phyloP scores from a whole-genome alignment of 2,888 invertebrate genomes.

The Drosophila sordidula region DNA sequence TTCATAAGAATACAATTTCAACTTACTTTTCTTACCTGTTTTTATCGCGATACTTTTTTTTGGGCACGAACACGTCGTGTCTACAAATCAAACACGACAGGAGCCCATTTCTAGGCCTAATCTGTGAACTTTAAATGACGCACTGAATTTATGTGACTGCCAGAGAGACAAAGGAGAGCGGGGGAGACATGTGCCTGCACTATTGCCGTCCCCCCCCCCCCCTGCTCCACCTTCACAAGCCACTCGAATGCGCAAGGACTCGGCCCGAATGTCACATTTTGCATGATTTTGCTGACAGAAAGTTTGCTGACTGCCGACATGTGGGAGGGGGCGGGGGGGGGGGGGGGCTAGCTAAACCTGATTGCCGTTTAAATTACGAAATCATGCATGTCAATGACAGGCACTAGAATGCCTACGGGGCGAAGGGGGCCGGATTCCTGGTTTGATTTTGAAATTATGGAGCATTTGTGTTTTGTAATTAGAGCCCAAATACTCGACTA shows the following conservation, averaged over 20 bases:
- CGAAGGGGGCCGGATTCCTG: not conserved
- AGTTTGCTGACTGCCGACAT: constrained; percentile 70
- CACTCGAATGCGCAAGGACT: constrained; percentile 35
- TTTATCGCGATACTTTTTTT: no score
- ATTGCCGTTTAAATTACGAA: constrained; percentile 75
- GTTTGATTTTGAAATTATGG: constrained; percentile 65
- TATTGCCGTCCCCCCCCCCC: constrained; percentile 8
- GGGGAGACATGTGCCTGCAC: not conserved
- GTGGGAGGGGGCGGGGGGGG: constrained; percentile 25
- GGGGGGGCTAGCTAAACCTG: constrained; percentile 36
- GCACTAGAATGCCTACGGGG: constrained; percentile 15
- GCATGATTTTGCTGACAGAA: constrained; percentile 76
- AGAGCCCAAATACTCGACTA: constrained; percentile 62
- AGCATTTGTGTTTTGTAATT: constrained; percentile 76
- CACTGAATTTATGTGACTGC: constrained; percentile 16
- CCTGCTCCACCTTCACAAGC: constrained; percentile 6
- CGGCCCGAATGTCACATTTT: constrained; percentile 59
- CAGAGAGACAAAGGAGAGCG: not conserved
- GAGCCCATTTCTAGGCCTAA: constrained; percentile 42
- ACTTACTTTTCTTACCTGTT: no score
- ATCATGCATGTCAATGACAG: constrained; percentile 69
- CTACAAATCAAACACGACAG: not conserved
- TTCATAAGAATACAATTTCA: no score
- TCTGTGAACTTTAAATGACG: constrained; percentile 63
- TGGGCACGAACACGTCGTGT: no score